phyloP scores from a whole-genome alignment of 2,797 vertebrate species.

The Sebastes trivittatus region DNA sequence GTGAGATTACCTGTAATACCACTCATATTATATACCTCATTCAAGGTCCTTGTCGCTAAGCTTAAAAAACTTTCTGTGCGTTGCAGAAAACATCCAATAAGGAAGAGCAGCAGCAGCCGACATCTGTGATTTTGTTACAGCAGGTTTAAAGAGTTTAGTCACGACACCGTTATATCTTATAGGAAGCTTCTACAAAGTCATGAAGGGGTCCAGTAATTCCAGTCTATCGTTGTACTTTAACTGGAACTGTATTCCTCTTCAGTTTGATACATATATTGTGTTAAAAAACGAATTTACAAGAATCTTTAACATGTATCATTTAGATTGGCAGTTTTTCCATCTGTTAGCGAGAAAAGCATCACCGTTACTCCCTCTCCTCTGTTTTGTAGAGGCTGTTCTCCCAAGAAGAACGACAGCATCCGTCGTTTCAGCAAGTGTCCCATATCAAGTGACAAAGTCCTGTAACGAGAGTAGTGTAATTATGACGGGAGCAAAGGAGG shows the following conservation, averaged over 20 bases:
- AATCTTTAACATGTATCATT: background rate
- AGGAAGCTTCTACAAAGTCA: background rate
- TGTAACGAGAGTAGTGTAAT: background rate
- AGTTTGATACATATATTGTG: background rate
- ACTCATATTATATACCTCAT: conserved; percentile 34
- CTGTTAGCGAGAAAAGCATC: background rate
- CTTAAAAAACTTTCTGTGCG: conserved; percentile 12
- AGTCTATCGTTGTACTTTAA: background rate
- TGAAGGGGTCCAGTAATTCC: background rate
- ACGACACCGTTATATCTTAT: background rate
- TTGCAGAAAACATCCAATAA: background rate
- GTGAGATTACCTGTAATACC: conserved; percentile 63
- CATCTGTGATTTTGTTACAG: conserved; percentile 20
- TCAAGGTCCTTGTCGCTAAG: conserved; percentile 42
- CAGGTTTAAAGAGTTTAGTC: conserved; percentile 7
- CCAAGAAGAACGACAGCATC: background rate
- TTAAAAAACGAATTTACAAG: background rate
- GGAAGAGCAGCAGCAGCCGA: background rate
- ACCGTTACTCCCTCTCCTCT: background rate
- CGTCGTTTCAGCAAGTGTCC: background rate
- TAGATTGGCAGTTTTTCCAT: background rate
- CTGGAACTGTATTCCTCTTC: background rate
- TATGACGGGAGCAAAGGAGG: background rate
- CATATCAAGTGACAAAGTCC: background rate
- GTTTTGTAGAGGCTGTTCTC: background rate